Evolutionary conservation across 2,888 invertebrate species (phyloP).

Genomic region (Pandemis cinnamomeana): DNA sequence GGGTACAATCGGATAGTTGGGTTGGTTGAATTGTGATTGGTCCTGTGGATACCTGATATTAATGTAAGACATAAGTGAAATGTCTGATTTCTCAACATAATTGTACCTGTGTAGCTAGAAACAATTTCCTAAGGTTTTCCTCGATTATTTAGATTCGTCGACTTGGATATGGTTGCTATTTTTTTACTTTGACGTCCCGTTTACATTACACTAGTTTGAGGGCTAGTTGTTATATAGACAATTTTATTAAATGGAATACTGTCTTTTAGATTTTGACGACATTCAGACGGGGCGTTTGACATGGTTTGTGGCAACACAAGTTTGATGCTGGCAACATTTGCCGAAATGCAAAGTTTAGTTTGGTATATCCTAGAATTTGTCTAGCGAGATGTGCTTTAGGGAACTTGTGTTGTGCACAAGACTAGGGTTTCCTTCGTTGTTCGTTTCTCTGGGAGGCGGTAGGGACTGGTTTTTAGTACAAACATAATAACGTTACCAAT

Average conservation of each 20-base stretch:
- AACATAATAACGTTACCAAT: conserved; percentile 51
- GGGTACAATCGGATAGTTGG: background rate
- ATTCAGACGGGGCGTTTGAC: conserved; percentile 27
- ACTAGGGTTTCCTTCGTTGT: conserved; percentile 27
- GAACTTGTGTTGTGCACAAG: background rate
- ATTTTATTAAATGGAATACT: conserved; percentile 21
- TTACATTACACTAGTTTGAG: conserved; percentile 41
- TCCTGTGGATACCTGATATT: conserved; percentile 42
- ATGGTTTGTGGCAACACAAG: conserved; percentile 14
- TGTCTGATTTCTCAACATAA: conserved; percentile 67
- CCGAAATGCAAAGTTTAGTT: background rate
- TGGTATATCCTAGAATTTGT: background rate
- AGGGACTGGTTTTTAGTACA: conserved; percentile 66
- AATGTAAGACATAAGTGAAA: conserved; percentile 77
- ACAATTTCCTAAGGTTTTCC: conserved; percentile 71
- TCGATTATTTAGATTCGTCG: conserved; percentile 52
- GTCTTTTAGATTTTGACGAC: conserved; percentile 6
- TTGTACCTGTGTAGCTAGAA: conserved; percentile 84
- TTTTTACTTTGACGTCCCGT: conserved; percentile 52
- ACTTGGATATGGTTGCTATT: conserved; percentile 73
- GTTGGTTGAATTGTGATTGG: background rate
- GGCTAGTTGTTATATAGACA: conserved; percentile 27
- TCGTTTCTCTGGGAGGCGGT: conserved; percentile 65
- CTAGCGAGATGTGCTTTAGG: background rate
- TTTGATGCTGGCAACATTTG: background rate